Conservation (phyloP, 2,113 vertebrate genomes). For the Myodes glareolus region DNA sequence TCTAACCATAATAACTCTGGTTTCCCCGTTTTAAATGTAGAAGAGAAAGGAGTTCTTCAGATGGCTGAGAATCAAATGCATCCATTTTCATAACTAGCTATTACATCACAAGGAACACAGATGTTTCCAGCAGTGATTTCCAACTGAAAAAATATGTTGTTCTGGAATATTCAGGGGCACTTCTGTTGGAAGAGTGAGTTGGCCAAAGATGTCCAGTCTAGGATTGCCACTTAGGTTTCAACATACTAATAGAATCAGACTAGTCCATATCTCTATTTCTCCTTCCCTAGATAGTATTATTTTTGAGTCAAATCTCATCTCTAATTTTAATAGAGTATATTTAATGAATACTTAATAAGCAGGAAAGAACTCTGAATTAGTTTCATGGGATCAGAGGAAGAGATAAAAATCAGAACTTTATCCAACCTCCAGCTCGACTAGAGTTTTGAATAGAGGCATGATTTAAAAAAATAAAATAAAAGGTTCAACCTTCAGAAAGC, state of each 20-base stretch:
- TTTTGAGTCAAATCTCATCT: background rate
- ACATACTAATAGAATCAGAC: no score
- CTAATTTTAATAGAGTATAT: background rate
- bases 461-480: background rate
- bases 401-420: no score
- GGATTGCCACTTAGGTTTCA: accelerated
- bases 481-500: background rate
- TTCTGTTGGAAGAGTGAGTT: background rate
- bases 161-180: background rate
- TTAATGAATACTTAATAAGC: background rate
- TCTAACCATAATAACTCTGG: background rate
- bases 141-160: background rate
- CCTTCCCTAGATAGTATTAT: background rate
- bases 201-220: background rate
- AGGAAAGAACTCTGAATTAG: background rate
- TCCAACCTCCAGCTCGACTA: background rate
- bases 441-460: background rate
- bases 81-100: background rate
- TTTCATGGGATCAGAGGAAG: background rate
- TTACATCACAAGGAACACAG: accelerated
- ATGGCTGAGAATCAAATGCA: background rate
- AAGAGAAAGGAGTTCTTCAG: background rate
- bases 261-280: background rate
- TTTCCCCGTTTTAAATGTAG: background rate
- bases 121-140: background rate